Base-by-base conservation (phyloP, 1,140 invertebrate species). In the Meloidogyne hapla region DNA sequence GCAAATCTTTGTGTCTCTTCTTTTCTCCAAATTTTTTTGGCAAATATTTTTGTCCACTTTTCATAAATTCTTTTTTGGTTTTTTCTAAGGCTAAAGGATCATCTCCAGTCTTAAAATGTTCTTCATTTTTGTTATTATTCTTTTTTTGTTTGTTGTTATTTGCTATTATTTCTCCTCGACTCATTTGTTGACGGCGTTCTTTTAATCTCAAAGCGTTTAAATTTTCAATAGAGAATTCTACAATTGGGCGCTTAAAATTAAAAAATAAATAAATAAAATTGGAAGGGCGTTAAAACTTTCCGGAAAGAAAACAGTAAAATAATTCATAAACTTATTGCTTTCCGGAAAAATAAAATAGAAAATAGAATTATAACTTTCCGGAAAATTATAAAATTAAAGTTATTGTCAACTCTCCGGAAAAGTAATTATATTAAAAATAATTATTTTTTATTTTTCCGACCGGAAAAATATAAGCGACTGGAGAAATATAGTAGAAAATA, bases 171-270 rank as follows among this genome's bases (percentile, higher is more conserved):
- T 76, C 21, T 61, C 25, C 38, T 15, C 40, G 18, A 23, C 69
- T 40, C 82, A 91, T 93, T 84, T 91, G 89, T 76, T 91, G 81
- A 79, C 93, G 89, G 81, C 91, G 92, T 84, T 92, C 89, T 87
- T 92, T 92, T 0, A 91, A 91, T 77, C 92, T 91, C 0, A 95
- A 84, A 68, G 93, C 92, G 45, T 91, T 88, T 72, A 90, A 90
- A 88, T 94, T 96, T 90, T 98, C 96, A 85, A 98, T 92, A 28
- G 95, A 96, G 88, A 98, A 98, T 67, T 94, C 93, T 0, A 98
- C 93, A 84, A 98, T 96, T 0, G 95, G 94, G 83, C 95, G 91
- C 93, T 94, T 88, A n/a, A 75, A 75, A 6, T 33, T 6, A 26
- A n/a, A 76, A 75, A 9, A 25, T n/a, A 2, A 10, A 73, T 18